Conservation (phyloP, 2,888 invertebrate genomes). For the Bursaphelenchus okinawaensis region DNA sequence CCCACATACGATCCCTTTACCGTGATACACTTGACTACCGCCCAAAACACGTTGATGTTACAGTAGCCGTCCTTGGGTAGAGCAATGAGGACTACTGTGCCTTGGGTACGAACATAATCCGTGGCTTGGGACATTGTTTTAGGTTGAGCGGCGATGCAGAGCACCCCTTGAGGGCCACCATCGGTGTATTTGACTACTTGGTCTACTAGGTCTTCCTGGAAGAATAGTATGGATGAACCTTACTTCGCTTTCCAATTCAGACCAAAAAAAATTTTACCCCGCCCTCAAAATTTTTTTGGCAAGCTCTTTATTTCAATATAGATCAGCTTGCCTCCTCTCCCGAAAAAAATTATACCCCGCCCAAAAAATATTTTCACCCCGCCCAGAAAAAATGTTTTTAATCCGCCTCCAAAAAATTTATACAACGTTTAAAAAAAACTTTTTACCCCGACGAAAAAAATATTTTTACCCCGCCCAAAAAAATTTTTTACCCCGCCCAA, state of each 20-base stretch:
- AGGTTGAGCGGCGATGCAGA: conserved; percentile 17
- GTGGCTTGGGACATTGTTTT: conserved; percentile 18
- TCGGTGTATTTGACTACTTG: conserved; percentile 10
- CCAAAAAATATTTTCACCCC: too few species aligned
- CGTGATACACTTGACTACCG: conserved; percentile 6
- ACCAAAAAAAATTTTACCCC: too few species aligned
- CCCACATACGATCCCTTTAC: conserved; percentile 7
- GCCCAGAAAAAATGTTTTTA: too few species aligned
- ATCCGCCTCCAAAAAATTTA: too few species aligned
- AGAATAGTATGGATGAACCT: not conserved
- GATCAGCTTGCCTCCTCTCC: too few species aligned
- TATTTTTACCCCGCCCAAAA: too few species aligned
- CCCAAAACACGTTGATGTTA: not conserved
- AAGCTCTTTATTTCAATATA: too few species aligned
- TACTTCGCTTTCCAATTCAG: too few species aligned
- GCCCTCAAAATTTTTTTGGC: not conserved
- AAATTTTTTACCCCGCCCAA: too few species aligned
- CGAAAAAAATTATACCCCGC: too few species aligned
- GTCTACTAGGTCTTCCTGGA: not conserved
- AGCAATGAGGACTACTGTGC: conserved; percentile 26
- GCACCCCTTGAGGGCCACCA: conserved; percentile 26
- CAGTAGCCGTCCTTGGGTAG: conserved; percentile 14
- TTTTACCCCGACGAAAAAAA: too few species aligned
- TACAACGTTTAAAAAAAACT: too few species aligned
- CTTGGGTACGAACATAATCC: conserved; percentile 20